Evolutionary conservation across 2,888 invertebrate species (phyloP).

Genomic region (Tigriopus californicus): DNA sequence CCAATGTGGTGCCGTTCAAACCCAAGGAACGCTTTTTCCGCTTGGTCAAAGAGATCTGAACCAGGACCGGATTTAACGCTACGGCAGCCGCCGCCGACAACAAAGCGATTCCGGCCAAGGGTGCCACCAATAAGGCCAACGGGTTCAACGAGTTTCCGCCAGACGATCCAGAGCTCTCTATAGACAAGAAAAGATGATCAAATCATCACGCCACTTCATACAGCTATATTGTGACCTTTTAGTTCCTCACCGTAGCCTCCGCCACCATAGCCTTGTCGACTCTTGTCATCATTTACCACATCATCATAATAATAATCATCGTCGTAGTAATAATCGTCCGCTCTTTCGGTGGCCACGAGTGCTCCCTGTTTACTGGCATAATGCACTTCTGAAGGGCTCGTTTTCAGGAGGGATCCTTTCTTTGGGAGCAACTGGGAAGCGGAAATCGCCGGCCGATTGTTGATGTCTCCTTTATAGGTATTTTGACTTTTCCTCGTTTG

Average conservation of each 20-base stretch:
- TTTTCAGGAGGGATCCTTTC: neutral
- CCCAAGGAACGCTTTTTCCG: constrained; percentile 16
- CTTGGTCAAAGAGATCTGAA: constrained; percentile 8
- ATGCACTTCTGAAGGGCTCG: neutral
- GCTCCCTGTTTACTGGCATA: neutral
- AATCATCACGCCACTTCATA: neutral
- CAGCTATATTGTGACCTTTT: neutral
- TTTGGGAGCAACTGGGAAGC: no score
- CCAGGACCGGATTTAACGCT: constrained; percentile 17
- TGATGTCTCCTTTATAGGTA: no score
- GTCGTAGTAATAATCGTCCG: constrained; percentile 7
- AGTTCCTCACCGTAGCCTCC: neutral
- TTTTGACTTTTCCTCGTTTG: no score
- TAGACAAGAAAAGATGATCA: neutral
- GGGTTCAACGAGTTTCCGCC: constrained; percentile 4
- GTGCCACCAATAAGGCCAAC: constrained; percentile 17
- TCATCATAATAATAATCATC: constrained; percentile 9
- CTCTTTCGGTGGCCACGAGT: neutral
- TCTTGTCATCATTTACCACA: neutral
- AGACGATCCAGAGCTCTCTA: neutral
- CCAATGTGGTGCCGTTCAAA: neutral
- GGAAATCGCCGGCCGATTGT: no score
- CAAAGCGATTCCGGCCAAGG: constrained; percentile 17
- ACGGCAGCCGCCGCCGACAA: constrained; percentile 18
- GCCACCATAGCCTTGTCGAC: neutral